Percentiles rank a stretch among this genome's conserved stretches.
These are phyloP conservation scores for Girardinichthys multiradiatus DNA, from an alignment of 2,113 vertebrate species.

Conservation along the genomic window DNA sequence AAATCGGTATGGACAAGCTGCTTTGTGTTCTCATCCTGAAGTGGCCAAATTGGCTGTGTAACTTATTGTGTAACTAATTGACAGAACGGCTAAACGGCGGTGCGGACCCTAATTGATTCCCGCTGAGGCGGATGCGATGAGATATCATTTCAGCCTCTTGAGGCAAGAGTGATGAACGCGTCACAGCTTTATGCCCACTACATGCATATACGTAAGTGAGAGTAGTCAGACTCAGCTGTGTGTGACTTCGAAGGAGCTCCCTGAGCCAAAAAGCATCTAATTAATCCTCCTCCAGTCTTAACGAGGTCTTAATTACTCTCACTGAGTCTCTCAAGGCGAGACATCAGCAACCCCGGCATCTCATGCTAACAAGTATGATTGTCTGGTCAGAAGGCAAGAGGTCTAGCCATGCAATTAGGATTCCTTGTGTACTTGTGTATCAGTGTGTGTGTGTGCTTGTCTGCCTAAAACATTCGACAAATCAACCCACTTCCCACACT, in stretches of 20 bases:
- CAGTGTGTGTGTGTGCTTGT: conserved; percentile 45
- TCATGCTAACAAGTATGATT: conserved; percentile 46
- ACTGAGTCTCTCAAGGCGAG: conserved; percentile 71
- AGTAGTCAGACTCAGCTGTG: conserved; percentile 27
- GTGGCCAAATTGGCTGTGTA: conserved; percentile 50
- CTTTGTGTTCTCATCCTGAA: conserved; percentile 10
- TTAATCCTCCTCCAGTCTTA: conserved; percentile 72
- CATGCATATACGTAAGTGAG: conserved; percentile 5
- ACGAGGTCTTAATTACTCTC: conserved; percentile 73
- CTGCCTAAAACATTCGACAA: conserved; percentile 62
- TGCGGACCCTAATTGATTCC: conserved; percentile 67
- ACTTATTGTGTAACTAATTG: conserved; percentile 50
- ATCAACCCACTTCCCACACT: conserved; percentile 81
- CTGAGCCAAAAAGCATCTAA: conserved; percentile 61
- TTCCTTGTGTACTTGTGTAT: conserved; percentile 16
- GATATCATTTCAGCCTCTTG: conserved; percentile 45
- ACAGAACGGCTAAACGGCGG: conserved; percentile 30
- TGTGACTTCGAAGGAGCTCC: conserved; percentile 42
- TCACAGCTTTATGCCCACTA: conserved; percentile 2
- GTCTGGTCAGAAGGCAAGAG: conserved; percentile 74
- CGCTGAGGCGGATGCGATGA: conserved; percentile 40
- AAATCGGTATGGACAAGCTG: neutral
- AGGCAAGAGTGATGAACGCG: conserved; percentile 47
- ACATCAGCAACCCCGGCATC: conserved; percentile 39
- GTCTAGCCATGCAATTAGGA: conserved; percentile 61